Percentiles rank a stretch among this genome's conserved stretches.
These are phyloP conservation scores for Xanthorhoe spadicearia DNA, from an alignment of 2,888 invertebrate species.

Conservation along the genomic window DNA sequence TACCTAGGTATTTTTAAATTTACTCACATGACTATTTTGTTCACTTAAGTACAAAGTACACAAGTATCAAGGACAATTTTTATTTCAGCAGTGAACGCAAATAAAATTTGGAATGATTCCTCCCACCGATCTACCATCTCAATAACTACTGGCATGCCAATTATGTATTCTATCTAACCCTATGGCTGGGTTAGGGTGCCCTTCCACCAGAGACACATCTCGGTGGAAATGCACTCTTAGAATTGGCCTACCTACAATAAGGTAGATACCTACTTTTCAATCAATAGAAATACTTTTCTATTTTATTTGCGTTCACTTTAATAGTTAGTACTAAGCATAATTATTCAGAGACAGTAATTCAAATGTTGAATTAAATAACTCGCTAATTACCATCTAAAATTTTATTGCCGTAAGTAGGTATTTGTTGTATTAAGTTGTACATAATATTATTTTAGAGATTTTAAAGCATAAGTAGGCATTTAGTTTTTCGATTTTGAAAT, in stretches of 20 bases:
- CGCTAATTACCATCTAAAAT: constrained; percentile 49
- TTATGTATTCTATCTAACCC: too few species aligned
- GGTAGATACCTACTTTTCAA: too few species aligned
- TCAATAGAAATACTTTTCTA: background rate
- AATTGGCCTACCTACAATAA: too few species aligned
- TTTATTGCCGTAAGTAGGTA: constrained; percentile 61
- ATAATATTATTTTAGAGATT: constrained; percentile 7
- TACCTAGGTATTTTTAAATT: constrained; percentile 7
- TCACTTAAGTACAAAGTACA: constrained; percentile 1
- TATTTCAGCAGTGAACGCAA: background rate
- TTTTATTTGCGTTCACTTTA: too few species aligned
- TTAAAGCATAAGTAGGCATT: constrained; percentile 6
- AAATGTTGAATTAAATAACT: constrained; percentile 37
- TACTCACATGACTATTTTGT: constrained; percentile 6
- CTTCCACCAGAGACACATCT: too few species aligned
- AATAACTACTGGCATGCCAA: too few species aligned
- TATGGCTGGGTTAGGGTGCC: too few species aligned
- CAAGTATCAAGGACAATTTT: constrained; percentile 13
- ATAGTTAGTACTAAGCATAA: too few species aligned
- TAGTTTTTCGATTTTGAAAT: background rate
- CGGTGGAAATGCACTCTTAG: too few species aligned
- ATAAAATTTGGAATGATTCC: too few species aligned
- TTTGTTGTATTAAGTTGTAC: constrained; percentile 4
- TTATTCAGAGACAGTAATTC: background rate
- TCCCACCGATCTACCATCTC: too few species aligned